phyloP scores from a whole-genome alignment of 2,113 vertebrate species.

The Grantiella picta region DNA sequence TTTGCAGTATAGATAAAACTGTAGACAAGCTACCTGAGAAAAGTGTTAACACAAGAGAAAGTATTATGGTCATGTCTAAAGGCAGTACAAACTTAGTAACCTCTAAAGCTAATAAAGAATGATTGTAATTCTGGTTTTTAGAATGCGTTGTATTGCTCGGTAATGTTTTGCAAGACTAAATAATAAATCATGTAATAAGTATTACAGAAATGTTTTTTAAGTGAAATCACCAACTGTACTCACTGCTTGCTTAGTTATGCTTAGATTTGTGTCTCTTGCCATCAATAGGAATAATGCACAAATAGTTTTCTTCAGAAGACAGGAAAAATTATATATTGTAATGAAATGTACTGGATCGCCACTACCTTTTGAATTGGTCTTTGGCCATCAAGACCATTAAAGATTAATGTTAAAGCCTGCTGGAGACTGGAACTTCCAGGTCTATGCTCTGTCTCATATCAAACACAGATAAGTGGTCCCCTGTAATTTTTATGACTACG shows the following conservation, averaged over 20 bases:
- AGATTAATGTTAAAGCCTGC: slow-evolving; percentile 49
- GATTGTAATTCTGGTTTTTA: background rate
- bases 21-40: background rate
- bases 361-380: slow-evolving; percentile 50
- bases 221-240: background rate
- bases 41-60: background rate
- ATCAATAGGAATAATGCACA: background rate
- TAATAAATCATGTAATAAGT: background rate
- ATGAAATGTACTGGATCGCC: slow-evolving; percentile 33
- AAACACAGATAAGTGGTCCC: slow-evolving; percentile 71
- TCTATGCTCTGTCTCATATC: slow-evolving; percentile 79
- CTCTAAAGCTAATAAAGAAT: background rate
- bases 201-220: background rate
- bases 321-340: background rate
- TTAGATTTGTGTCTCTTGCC: background rate
- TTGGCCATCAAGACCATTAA: slow-evolving; percentile 65
- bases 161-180: background rate
- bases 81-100: background rate
- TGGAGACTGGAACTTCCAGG: slow-evolving; percentile 61
- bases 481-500: slow-evolving; percentile 90
- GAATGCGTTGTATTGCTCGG: background rate
- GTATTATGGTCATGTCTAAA: background rate
- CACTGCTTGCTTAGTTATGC: background rate
- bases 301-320: background rate
- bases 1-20: background rate